These are phyloP conservation scores for Parazoanthus atlanticus DNA, from an alignment of 92 coral and sea anemone genomes.

Conservation along the genomic window DNA sequence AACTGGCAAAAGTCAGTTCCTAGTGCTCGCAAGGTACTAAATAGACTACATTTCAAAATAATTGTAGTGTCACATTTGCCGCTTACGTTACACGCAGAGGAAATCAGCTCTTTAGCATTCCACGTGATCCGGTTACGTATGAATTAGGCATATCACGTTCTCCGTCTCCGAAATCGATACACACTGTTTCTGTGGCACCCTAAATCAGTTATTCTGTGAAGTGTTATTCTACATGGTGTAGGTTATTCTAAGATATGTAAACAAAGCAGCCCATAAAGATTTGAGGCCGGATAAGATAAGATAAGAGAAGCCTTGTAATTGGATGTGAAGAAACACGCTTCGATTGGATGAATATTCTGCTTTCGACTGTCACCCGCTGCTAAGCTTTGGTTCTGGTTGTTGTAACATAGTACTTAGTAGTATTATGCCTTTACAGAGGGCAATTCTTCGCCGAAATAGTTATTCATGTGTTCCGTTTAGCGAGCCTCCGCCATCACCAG, in stretches of 20 bases:
- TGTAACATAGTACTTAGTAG: background rate
- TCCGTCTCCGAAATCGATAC: slow-evolving; percentile 24
- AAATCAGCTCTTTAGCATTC: slow-evolving; percentile 9
- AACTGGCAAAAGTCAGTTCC: no score
- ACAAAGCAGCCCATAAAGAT: slow-evolving; percentile 11
- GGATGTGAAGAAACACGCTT: background rate
- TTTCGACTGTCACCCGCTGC: slow-evolving; percentile 20
- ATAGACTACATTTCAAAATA: no score
- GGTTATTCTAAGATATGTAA: background rate
- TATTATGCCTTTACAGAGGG: slow-evolving; percentile 42
- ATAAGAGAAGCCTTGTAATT: background rate
- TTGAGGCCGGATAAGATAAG: slow-evolving; percentile 22
- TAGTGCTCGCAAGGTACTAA: no score
- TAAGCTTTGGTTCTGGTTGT: slow-evolving; percentile 9
- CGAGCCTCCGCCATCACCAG: slow-evolving; percentile 31
- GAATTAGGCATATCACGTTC: background rate
- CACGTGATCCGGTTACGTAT: slow-evolving; percentile 45
- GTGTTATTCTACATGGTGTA: slow-evolving; percentile 14
- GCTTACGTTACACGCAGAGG: slow-evolving; percentile 27
- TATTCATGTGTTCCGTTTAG: slow-evolving; percentile 34
- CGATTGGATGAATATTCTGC: slow-evolving; percentile 15
- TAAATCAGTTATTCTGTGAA: background rate
- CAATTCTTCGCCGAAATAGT: slow-evolving; percentile 37
- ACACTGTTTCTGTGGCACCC: background rate
- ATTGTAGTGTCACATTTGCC: background rate